A percentile compares a stretch with the other conserved stretches of the same genome.
Evolutionary conservation across 2,888 invertebrate species (phyloP).

Genomic region (Neoascia interrupta): DNA sequence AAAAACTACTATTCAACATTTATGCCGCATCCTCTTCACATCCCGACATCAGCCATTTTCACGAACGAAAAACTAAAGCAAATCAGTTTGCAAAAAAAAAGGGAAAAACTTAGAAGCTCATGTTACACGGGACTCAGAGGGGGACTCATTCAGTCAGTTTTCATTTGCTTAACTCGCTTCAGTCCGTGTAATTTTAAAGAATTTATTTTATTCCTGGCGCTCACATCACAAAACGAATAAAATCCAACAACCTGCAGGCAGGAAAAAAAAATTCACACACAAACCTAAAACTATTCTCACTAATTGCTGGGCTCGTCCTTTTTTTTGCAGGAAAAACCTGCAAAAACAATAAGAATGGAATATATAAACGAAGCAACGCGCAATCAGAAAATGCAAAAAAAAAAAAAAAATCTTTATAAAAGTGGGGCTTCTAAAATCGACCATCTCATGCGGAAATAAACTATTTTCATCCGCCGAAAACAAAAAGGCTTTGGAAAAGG

Average conservation of each 20-base stretch:
- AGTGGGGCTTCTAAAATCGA: constrained; percentile 46
- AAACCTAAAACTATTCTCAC: constrained; percentile 51
- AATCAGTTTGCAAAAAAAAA: constrained; percentile 19
- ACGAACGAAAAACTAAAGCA: too few relatives aligned
- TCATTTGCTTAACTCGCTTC: constrained; percentile 40
- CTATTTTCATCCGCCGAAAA: too few relatives aligned
- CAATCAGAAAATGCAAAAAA: constrained; percentile 24
- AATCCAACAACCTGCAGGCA: background rate
- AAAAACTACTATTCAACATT: too few relatives aligned
- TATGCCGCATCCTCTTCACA: too few relatives aligned
- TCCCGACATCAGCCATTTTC: too few relatives aligned
- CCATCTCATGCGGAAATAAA: constrained; percentile 66
- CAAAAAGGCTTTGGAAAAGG: too few relatives aligned
- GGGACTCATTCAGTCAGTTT: constrained; percentile 24
- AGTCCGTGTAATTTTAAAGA: constrained; percentile 54
- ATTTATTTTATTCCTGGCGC: too few relatives aligned
- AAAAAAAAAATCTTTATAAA: too few relatives aligned
- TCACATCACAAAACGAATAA: background rate
- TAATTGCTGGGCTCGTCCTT: constrained; percentile 55
- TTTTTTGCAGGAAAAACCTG: constrained; percentile 1
- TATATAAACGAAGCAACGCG: constrained; percentile 7
- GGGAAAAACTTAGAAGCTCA: too few relatives aligned
- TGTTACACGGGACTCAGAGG: too few relatives aligned
- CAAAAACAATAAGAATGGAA: too few relatives aligned
- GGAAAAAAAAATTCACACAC: constrained; percentile 25